Percentiles rank a stretch among this genome's conserved stretches.
Evolutionary conservation across 2,113 vertebrate species (phyloP).

Genomic region (Erinaceus europaeus): DNA sequence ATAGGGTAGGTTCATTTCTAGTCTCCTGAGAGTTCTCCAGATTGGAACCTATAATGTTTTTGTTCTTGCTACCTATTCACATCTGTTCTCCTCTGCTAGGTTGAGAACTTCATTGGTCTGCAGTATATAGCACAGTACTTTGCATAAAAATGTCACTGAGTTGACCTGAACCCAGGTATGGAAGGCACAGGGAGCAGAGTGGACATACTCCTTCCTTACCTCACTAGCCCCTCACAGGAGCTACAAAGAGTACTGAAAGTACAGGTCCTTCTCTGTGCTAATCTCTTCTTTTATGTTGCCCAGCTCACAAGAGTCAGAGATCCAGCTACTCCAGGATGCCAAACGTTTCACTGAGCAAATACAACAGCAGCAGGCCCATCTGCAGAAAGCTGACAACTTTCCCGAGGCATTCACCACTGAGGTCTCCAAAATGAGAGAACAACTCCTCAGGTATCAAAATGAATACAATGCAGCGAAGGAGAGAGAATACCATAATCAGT

Average conservation of each 20-base stretch:
- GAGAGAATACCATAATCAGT: conserved; percentile 79
- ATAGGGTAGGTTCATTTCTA: too few relatives aligned
- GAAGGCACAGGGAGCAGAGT: not conserved
- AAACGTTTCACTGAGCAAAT: conserved; percentile 81
- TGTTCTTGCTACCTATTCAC: not conserved
- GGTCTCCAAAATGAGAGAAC: conserved; percentile 81
- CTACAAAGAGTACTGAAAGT: not conserved
- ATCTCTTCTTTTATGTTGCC: conserved; percentile 27
- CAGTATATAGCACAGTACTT: not conserved
- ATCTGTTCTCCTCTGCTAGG: not conserved
- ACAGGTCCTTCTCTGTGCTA: not conserved
- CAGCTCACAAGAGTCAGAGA: conserved; percentile 90
- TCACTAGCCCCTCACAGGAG: not conserved
- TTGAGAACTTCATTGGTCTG: not conserved
- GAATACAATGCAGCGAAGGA: conserved; percentile 80
- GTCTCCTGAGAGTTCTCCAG: not conserved
- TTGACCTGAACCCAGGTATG: not conserved
- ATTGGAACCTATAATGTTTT: not conserved
- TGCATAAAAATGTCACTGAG: not conserved
- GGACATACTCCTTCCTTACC: not conserved
- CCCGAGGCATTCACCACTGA: conserved; percentile 81
- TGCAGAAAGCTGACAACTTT: conserved; percentile 83
- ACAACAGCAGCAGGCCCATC: conserved; percentile 80
- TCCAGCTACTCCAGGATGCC: conserved; percentile 86
- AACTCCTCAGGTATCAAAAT: conserved; percentile 84